Evolutionary conservation across 1,140 invertebrate genomes (phyloP).

Genomic region (Palaemon carinicauda): DNA sequence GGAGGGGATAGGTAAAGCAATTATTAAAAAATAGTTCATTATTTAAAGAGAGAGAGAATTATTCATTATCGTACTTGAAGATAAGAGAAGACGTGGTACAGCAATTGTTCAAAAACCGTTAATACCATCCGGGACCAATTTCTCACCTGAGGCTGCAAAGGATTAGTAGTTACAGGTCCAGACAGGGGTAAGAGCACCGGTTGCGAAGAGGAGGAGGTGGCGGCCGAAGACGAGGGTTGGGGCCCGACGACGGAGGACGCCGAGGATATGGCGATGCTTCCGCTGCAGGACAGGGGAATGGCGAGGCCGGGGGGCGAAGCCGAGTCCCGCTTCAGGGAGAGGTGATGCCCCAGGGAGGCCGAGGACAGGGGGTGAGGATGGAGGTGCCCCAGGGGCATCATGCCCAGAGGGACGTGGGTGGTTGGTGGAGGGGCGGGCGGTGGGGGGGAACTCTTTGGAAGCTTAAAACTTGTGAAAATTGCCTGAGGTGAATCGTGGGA

Average conservation of each 20-base stretch:
- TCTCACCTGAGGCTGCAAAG: slow-evolving; percentile 60
- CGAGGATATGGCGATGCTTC: too few species aligned
- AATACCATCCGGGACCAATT: too few species aligned
- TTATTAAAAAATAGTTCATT: too few species aligned
- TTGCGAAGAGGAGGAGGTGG: slow-evolving; percentile 6
- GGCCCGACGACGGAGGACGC: too few species aligned
- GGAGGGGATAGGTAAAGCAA: too few species aligned
- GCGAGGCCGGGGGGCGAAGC: slow-evolving; percentile 40
- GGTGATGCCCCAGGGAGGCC: slow-evolving; percentile 51
- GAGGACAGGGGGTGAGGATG: slow-evolving; percentile 52
- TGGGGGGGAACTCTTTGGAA: slow-evolving; percentile 73
- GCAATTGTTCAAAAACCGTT: too few species aligned
- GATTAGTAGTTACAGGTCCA: slow-evolving; percentile 49
- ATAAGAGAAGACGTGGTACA: too few species aligned
- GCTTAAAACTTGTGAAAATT: slow-evolving; percentile 91
- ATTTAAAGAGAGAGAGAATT: too few species aligned
- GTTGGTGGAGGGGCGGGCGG: too few species aligned
- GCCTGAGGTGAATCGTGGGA: slow-evolving; percentile 74
- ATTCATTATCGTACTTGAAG: too few species aligned
- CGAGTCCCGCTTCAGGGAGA: slow-evolving; percentile 46
- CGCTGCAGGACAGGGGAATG: slow-evolving; percentile 15
- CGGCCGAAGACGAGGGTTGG: neutral
- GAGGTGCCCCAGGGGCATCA: neutral
- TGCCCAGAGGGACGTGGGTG: too few species aligned
- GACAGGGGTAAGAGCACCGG: slow-evolving; percentile 40